Evolutionary conservation across 2,797 vertebrate genomes (phyloP).

Genomic region (Gymnoscopelus microlampas): DNA sequence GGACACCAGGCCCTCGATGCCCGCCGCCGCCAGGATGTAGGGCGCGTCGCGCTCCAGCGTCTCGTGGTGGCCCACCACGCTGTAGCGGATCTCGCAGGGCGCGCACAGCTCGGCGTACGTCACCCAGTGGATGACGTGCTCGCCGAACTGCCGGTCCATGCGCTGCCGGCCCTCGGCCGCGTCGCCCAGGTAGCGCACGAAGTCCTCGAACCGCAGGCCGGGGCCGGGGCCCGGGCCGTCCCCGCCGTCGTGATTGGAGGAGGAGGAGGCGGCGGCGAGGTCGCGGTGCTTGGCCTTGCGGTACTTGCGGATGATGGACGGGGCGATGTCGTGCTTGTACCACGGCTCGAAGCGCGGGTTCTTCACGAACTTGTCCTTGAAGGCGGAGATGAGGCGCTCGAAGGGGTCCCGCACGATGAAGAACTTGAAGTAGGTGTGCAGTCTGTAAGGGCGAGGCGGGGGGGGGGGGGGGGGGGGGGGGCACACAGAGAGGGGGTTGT

Average conservation of each 20-base stretch:
- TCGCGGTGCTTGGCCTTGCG: constrained; percentile 84
- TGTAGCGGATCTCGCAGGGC: constrained; percentile 92
- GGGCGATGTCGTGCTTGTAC: constrained; percentile 97
- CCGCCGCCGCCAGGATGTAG: constrained; percentile 88
- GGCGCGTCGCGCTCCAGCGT: constrained; percentile 93
- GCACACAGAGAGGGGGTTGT: no score
- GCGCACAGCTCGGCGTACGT: constrained; percentile 94
- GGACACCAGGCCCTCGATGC: constrained; percentile 88
- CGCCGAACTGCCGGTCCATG: constrained; percentile 92
- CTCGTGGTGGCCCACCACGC: constrained; percentile 93
- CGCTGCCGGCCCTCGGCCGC: constrained; percentile 81
- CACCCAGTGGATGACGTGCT: constrained; percentile 96
- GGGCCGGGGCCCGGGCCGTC: constrained; percentile 47
- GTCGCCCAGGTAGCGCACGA: constrained; percentile 96
- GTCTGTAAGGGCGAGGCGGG: constrained; percentile 67
- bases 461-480: no score
- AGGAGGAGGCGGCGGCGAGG: constrained; percentile 39
- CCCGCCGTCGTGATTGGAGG: no score
- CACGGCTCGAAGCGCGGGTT: constrained; percentile 98
- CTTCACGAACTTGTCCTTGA: constrained; percentile 97
- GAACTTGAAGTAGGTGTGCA: constrained; percentile 96
- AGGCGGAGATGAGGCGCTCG: constrained; percentile 95
- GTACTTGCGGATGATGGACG: constrained; percentile 94
- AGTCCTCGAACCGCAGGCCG: constrained; percentile 95
- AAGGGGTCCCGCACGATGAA: constrained; percentile 98